Conservation (phyloP, 1,140 invertebrate genomes). For the Papilio dardanus region DNA sequence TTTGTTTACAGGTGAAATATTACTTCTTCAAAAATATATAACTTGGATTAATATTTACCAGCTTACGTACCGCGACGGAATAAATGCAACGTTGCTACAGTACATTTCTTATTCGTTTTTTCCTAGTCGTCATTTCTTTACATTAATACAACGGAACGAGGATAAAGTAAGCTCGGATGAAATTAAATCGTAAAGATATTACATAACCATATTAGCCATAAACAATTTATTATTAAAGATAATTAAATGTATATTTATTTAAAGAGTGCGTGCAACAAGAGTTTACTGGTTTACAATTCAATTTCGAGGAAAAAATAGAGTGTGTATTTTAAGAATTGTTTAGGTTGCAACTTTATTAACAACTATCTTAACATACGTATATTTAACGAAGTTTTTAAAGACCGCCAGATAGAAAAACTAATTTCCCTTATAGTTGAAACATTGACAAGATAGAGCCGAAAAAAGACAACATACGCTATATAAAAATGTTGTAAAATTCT, state of each 20-base stretch:
- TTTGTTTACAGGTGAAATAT: background rate
- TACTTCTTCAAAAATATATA: conserved; percentile 3
- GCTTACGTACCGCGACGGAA: conserved; percentile 22
- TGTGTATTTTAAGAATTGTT: background rate
- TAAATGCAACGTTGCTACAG: conserved; percentile 31
- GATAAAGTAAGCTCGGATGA: conserved; percentile 27
- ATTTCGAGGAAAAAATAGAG: background rate
- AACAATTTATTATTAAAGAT: background rate
- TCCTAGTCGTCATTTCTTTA: conserved; percentile 33
- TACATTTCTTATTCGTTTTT: conserved; percentile 33
- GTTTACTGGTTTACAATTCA: background rate
- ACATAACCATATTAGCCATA: background rate
- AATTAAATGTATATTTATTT: background rate
- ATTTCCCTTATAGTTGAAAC: background rate
- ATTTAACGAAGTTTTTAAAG: background rate
- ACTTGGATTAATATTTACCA: conserved; percentile 30
- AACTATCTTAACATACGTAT: background rate
- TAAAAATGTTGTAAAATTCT: conserved; percentile 24
- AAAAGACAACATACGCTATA: background rate
- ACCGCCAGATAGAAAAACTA: background rate
- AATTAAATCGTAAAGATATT: conserved; percentile 10
- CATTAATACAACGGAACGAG: conserved; percentile 32
- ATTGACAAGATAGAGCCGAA: background rate
- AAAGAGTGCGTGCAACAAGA: background rate
- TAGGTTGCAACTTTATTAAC: background rate